Evolutionary conservation across 2,888 invertebrate genomes (phyloP).

Genomic region (Eristalis pertinax): DNA sequence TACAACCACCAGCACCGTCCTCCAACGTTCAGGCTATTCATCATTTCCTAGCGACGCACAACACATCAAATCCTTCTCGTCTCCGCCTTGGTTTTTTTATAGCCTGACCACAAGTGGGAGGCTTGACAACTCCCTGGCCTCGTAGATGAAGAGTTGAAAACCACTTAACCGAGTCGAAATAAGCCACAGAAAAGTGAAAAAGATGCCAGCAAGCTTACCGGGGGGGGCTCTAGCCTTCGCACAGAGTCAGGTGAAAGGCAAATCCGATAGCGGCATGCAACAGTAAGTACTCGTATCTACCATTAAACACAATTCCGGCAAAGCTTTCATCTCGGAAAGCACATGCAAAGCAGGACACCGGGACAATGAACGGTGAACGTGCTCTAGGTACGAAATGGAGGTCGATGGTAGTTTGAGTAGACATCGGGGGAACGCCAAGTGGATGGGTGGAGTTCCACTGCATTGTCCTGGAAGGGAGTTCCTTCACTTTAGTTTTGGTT

Average conservation of each 20-base stretch:
- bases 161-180: neutral
- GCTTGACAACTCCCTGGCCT: neutral
- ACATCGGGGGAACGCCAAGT: neutral
- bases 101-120: slow-evolving; percentile 23
- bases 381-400: neutral
- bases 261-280: neutral
- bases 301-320: slow-evolving; percentile 4
- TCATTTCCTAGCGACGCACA: slow-evolving; percentile 33
- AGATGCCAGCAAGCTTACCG: neutral
- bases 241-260: neutral
- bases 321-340: slow-evolving; percentile 33
- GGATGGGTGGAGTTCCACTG: neutral
- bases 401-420: neutral
- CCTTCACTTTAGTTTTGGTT: neutral
- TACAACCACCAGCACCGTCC: neutral
- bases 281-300: neutral
- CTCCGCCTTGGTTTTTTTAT: slow-evolving; percentile 28
- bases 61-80: slow-evolving; percentile 30
- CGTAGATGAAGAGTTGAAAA: neutral
- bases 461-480: neutral
- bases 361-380: slow-evolving; percentile 40
- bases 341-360: slow-evolving; percentile 32
- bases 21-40: slow-evolving; percentile 31
- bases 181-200: neutral
- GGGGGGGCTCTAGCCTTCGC: too few relatives aligned